A percentile compares a stretch with the other conserved stretches of the same genome.
phyloP scores from a whole-genome alignment of 2,113 vertebrate genomes.

The Spilogale gracilis region DNA sequence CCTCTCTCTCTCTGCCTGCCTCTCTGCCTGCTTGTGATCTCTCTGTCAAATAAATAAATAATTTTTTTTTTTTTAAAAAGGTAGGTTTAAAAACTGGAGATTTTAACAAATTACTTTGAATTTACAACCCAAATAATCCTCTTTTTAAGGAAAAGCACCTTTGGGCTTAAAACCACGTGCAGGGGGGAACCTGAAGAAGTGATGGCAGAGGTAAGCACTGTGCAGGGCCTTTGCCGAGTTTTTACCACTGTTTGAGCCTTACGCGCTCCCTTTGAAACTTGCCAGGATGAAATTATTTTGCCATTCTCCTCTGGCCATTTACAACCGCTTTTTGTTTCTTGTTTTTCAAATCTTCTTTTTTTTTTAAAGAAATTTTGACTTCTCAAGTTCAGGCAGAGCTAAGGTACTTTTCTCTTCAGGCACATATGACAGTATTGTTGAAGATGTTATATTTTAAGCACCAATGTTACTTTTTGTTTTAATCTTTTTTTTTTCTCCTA shows the following conservation, averaged over 20 bases:
- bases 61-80: neutral
- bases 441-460: neutral
- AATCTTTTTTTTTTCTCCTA: neutral
- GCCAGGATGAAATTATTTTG: neutral
- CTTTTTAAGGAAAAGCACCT: neutral
- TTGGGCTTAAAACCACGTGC: neutral
- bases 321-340: neutral
- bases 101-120: neutral
- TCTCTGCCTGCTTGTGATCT: too few species aligned
- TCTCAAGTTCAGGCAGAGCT: neutral
- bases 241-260: neutral
- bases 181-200: neutral
- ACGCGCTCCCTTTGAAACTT: neutral
- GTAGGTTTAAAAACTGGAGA: neutral
- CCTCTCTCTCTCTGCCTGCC: too few species aligned
- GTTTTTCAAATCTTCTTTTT: neutral
- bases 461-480: neutral
- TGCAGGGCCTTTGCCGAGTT: rapidly evolving
- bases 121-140: neutral
- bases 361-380: neutral
- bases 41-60: too few species aligned
- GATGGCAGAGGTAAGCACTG: neutral
- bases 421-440: neutral
- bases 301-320: neutral
- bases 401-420: neutral